Base-by-base conservation (phyloP, 2,113 vertebrate species). In the Cebus imitator region DNA sequence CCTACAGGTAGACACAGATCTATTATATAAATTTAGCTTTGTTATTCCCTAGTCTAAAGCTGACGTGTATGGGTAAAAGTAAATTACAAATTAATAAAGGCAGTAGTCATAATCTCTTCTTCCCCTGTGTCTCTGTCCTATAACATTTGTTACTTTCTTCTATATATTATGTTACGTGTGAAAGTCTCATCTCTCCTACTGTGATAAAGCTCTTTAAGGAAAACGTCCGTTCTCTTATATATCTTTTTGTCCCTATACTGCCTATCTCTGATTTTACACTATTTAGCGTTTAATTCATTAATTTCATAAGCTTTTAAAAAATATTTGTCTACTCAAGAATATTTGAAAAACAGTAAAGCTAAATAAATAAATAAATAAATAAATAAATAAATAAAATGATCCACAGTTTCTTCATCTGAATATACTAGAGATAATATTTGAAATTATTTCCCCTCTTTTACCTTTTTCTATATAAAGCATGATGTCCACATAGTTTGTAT, bases 1-100 rank as follows among this genome's bases (percentile, higher is more conserved):
- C 89, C 66, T 78, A 95, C 68, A 78, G 66, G 35, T 52, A 83
- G 55, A 90, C 85, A 89, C 2, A 76, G 75, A 87, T 85, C 45
- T 72, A 25, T 78, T 94, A 90, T 37, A 89, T 85, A 32, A 20
- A 72, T 66, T 96, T 97, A 66, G 10, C 45, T 86, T 81, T 87
- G 55, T 58, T 90, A 66, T 52, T 89, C 21, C 85, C 43, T 66
- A 45, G 40, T 87, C 55, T 40, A 37, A 95, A 84, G 32, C 58
- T 32, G 12, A 81, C 23, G 5, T 90, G 11, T 48, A 9, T 91
- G 25, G 50, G 50, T 35, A 50, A 61, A 79, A 40, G 40, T 83
- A 83, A 83, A 95, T 83, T 82, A 92, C 37, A 82, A 78, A 30
- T 18, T 61, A 66, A 0, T 0, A 5, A 87, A 66, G 17, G 23